Base-by-base conservation (phyloP, 2,888 invertebrate species). In the Lasioglossum pauxillum region DNA sequence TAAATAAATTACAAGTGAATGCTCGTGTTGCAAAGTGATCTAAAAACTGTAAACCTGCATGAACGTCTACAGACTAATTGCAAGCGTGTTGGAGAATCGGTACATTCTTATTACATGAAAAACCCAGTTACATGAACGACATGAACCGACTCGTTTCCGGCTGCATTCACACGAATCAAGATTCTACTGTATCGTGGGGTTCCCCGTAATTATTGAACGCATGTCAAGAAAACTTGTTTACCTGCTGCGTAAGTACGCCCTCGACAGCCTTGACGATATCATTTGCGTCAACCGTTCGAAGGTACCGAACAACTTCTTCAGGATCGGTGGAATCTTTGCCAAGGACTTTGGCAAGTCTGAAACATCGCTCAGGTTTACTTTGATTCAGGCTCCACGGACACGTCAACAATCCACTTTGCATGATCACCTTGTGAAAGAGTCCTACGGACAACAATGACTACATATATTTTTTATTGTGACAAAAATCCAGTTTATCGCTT, bases 191-290 rank as follows among this genome's bases (percentile, higher is more conserved):
- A 19, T 19, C 31, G 8, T 19, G 8, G 19, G 2, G 16, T 19
- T 31, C 2, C 16, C 2, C 19, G 35, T 67, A 8, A 35, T 16
- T 67, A 19, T 19, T 31, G 38, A 69, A 23, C 3, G 23, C 27
- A 35, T 35, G 8, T 10, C 0, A 35, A n/a, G 14, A 41, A 73
- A 71, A 49, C 4, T 8, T 67, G 0, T 7, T 80, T 78, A 88
- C 93, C 73, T 82, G 72, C 12, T 53, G 14, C 31, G 83, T n/a
- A 2, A 75, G 74, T 3, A 95, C 83, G 27, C 84, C 82, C 14
- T 88, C 75, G 12, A 94, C 91, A 0, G 91, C 93, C 27, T 93
- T 90, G 0, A 95, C 90, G 19, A 96, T 90, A 23, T 95, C 90
- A 0, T 89, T 76, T 0, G 93, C 93, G 5, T 93, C 77, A 8